Conservation (phyloP, 2,113 vertebrate genomes). For the Pantherophis guttatus region DNA sequence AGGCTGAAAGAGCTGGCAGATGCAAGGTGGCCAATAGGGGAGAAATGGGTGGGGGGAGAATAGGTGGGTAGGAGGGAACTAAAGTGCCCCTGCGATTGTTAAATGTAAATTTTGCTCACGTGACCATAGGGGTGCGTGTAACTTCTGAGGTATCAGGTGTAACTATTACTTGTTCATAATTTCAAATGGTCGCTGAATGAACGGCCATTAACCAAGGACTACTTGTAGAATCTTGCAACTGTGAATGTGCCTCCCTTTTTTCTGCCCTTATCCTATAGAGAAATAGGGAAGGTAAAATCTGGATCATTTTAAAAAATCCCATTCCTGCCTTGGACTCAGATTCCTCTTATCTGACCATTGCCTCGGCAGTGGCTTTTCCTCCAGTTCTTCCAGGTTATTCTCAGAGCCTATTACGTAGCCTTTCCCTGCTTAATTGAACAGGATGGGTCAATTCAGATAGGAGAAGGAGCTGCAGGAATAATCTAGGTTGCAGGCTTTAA, state of each 20-base stretch:
- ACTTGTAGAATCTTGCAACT: neutral
- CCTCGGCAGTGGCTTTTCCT: neutral
- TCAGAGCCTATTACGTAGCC: neutral
- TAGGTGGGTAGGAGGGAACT: too few species aligned
- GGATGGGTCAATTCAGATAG: neutral
- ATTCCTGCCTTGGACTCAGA: neutral
- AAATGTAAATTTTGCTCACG: too few species aligned
- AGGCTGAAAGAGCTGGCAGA: too few species aligned
- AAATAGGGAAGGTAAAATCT: neutral
- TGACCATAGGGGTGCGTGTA: too few species aligned
- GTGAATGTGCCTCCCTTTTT: neutral
- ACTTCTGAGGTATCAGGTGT: too few species aligned
- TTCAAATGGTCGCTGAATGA: too few species aligned
- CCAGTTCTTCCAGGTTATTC: neutral
- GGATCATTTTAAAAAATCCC: neutral
- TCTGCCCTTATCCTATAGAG: neutral
- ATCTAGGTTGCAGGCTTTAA: neutral
- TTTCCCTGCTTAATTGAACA: neutral
- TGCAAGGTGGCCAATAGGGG: too few species aligned
- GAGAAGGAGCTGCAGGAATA: neutral
- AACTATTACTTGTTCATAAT: too few species aligned
- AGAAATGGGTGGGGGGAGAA: too few species aligned
- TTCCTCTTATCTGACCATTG: neutral
- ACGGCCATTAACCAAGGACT: too few species aligned
- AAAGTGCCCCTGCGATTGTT: too few species aligned